A percentile compares a stretch with the other conserved stretches of the same genome.
Evolutionary conservation across 1,140 invertebrate species (phyloP).

Genomic region (Calliphora vicina): DNA sequence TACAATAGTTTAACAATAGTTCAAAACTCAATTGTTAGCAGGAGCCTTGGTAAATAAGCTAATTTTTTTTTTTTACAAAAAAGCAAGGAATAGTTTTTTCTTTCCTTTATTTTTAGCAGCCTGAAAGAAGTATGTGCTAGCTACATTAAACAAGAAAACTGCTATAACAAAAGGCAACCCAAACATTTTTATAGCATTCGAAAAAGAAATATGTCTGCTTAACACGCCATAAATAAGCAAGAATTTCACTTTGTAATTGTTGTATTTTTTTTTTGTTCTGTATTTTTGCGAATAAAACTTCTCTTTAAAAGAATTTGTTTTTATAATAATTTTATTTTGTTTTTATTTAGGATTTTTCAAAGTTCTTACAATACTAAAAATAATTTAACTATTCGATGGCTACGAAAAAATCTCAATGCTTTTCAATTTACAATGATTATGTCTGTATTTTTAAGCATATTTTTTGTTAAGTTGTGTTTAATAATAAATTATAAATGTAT

Average conservation of each 20-base stretch:
- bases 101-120: not conserved
- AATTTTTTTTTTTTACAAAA: constrained; percentile 11
- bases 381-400: constrained; percentile 34
- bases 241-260: not conserved
- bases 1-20: not conserved
- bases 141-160: no score
- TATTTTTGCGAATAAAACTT: not conserved
- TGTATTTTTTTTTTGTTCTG: not conserved
- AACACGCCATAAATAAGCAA: not conserved
- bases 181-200: not conserved
- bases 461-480: not conserved
- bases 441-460: not conserved
- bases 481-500: constrained; percentile 15
- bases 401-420: constrained; percentile 33
- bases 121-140: not conserved
- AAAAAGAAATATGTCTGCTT: not conserved
- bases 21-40: constrained; percentile 10
- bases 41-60: not conserved
- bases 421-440: constrained; percentile 34
- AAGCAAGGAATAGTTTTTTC: not conserved
- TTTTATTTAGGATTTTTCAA: not conserved
- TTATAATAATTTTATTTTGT: not conserved
- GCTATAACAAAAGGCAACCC: not conserved
- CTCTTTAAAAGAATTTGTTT: not conserved
- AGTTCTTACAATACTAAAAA: constrained; percentile 24